Evolutionary conservation across 2,888 invertebrate species (phyloP), one percentile per base, ranked within the genome.

Genomic region (Limnephilus auricula): DNA sequence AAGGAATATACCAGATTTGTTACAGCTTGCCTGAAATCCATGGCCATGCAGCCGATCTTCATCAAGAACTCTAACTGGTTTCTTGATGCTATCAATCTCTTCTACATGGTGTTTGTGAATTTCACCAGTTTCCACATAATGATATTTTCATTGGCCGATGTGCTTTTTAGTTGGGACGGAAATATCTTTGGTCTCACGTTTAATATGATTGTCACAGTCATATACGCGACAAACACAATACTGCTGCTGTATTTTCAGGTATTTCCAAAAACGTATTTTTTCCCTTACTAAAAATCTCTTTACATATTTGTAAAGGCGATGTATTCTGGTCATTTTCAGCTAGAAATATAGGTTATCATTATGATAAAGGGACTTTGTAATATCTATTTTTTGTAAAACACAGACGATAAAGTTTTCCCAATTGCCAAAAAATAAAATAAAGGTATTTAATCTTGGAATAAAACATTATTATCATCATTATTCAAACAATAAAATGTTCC

Each of bases 231-330:
- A 9, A 92, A 91, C 37, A 93, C 92, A 0, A 0, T 85, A 15
- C 82, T 92, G n/a, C 90, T 93, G 30, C 50, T 93, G 18, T 93
- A 93, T 86, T 92, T 92, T 89, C 93, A 93, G 92, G 93, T 93
- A 89, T 86, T 65, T 79, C 15, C 2, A 45, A 37, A 37, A 37
- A 37, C 0, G 9, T 34, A 34, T 34, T 34, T 34, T 34, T 34
- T 34, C 5, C 34, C 34, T 34, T 4, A 5, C 5, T 4, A 34
- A 34, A 34, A 34, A 34, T 34, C 34, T 34, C 2, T 34, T 34
- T 34, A 4, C 2, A 34, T 34, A 5, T 34, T 4, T 34, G 34
- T 34, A 34, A 34, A 34, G 34, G 34, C 5, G 5, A 34, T 34
- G 34, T 34, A 4, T 34, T 34, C 34, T 34, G 34, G 34, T 34